Conservation (phyloP, 2,888 invertebrate genomes). For the Chesias legatella region DNA sequence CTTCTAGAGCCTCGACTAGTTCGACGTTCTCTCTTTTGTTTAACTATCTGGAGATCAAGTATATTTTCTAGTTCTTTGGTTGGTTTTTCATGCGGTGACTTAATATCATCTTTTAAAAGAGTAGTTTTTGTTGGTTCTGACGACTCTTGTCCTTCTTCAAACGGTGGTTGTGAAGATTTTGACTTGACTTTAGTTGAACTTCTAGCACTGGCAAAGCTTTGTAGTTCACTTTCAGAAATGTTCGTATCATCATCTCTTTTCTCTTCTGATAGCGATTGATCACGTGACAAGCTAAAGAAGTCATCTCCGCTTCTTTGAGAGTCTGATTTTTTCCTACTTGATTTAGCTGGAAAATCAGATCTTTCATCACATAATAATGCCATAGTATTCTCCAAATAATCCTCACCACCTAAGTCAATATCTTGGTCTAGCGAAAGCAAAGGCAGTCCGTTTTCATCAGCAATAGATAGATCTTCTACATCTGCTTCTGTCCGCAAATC, state of each 20-base stretch:
- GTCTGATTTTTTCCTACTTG: conserved; percentile 84
- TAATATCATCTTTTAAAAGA: conserved; percentile 53
- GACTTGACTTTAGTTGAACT: conserved; percentile 75
- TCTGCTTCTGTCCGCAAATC: conserved; percentile 93
- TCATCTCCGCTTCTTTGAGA: conserved; percentile 82
- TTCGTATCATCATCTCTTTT: conserved; percentile 82
- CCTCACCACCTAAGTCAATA: conserved; percentile 75
- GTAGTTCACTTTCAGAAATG: conserved; percentile 81
- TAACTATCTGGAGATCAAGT: conserved; percentile 31
- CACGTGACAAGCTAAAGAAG: conserved; percentile 83
- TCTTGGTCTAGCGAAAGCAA: conserved; percentile 75
- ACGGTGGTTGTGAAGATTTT: conserved; percentile 53
- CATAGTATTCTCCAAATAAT: conserved; percentile 77
- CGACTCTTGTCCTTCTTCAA: conserved; percentile 53
- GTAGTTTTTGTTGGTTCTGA: conserved; percentile 54
- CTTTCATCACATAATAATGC: conserved; percentile 72
- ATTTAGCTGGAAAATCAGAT: conserved; percentile 78
- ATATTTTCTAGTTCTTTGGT: conserved; percentile 6
- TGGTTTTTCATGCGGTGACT: conserved; percentile 23
- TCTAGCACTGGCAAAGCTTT: conserved; percentile 84
- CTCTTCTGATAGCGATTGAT: conserved; percentile 81
- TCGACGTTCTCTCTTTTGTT: conserved; percentile 56
- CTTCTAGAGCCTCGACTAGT: conserved; percentile 66
- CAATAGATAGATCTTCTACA: conserved; percentile 90
- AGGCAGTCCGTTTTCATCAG: conserved; percentile 83